Conservation (phyloP, 1,140 invertebrate species). For the Musca vetustissima region DNA sequence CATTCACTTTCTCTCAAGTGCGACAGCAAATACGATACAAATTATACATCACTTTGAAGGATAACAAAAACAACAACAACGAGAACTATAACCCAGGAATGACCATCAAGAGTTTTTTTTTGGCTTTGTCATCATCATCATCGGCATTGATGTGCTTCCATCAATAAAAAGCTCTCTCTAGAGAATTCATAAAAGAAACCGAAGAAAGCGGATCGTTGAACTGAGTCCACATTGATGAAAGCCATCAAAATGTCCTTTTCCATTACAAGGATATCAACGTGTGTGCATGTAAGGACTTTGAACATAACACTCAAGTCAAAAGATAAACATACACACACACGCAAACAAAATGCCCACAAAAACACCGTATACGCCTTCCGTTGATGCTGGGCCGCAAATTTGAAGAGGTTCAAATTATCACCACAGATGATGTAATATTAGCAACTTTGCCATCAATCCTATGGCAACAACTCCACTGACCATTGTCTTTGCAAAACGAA, state of each 20-base stretch:
- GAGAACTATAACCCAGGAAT: background rate
- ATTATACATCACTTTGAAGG: background rate
- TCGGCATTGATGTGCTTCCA: conserved; percentile 23
- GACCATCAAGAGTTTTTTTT: conserved; percentile 11
- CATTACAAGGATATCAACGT: conserved; percentile 21
- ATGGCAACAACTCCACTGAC: background rate
- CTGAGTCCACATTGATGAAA: conserved; percentile 25
- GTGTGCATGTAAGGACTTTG: background rate
- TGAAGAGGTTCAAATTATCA: conserved; percentile 22
- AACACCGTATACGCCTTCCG: too few relatives aligned
- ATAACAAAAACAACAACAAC: background rate
- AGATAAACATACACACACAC: too few relatives aligned
- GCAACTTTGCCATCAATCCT: background rate
- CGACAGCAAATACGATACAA: background rate
- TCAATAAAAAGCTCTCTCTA: conserved; percentile 28
- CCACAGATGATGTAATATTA: conserved; percentile 27
- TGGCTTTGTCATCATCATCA: conserved; percentile 21
- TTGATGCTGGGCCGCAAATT: background rate
- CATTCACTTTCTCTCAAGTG: background rate
- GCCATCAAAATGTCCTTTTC: conserved; percentile 30
- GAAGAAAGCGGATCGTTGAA: background rate
- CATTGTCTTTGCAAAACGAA: background rate
- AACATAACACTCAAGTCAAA: too few relatives aligned
- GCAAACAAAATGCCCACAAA: too few relatives aligned
- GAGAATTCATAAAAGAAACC: conserved; percentile 5